Evolutionary conservation across 2,113 vertebrate species (phyloP).

Genomic region (Lepus timidus): DNA sequence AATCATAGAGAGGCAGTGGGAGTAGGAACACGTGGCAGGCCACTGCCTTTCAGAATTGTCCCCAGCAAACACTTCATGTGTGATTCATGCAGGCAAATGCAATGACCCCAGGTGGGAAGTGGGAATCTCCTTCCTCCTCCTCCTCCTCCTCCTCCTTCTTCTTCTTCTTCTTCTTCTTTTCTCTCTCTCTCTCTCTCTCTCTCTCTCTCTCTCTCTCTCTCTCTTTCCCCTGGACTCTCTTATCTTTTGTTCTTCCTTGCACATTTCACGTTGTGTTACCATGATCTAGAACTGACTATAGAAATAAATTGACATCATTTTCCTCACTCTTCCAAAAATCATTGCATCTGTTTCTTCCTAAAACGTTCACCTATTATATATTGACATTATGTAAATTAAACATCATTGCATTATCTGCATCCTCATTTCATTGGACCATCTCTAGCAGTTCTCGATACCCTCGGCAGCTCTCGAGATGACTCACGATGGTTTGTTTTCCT

Average conservation of each 20-base stretch:
- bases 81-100: constrained; percentile 67
- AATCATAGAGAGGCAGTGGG: not conserved
- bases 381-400: constrained; percentile 82
- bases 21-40: not conserved
- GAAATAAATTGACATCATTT: constrained; percentile 77
- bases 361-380: constrained; percentile 79
- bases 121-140: constrained; percentile 73
- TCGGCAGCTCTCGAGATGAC: constrained; percentile 66
- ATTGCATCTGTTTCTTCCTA: constrained; percentile 35
- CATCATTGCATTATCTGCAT: constrained; percentile 75
- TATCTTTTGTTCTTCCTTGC: not conserved
- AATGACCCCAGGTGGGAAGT: constrained; percentile 45
- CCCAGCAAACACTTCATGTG: constrained; percentile 61
- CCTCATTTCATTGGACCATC: constrained; percentile 78
- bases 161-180: too few relatives aligned
- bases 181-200: too few relatives aligned
- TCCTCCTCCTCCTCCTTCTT: not conserved
- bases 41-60: constrained; percentile 78
- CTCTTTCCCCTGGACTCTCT: too few relatives aligned
- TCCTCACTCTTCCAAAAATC: constrained; percentile 53
- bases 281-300: constrained; percentile 69
- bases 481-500: too few relatives aligned
- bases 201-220: too few relatives aligned
- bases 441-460: constrained; percentile 69
- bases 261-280: not conserved